These are phyloP conservation scores for Lithophane ornitopus DNA, from an alignment of 2,888 invertebrate genomes.

Conservation along the genomic window DNA sequence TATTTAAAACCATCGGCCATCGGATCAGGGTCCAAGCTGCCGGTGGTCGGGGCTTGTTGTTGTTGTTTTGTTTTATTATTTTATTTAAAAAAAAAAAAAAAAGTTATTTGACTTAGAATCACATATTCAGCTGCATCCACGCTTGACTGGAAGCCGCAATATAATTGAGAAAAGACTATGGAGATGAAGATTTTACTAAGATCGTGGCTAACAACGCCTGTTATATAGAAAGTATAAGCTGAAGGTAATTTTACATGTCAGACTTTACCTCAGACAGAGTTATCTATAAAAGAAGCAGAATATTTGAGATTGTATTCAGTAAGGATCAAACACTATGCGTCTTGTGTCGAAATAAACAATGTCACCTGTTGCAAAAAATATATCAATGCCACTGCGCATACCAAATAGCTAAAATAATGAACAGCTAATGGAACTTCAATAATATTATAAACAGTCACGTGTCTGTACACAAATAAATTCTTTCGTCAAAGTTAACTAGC, in stretches of 20 bases:
- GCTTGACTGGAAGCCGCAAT: background rate
- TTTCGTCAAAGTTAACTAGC: conserved; percentile 3
- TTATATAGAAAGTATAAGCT: background rate
- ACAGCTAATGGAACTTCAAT: conserved; percentile 33
- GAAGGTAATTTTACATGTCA: background rate
- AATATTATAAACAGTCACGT: conserved; percentile 28
- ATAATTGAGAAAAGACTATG: background rate
- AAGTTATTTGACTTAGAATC: background rate
- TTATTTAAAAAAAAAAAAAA: too few relatives aligned
- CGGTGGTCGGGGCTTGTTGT: too few relatives aligned
- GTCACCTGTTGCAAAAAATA: background rate
- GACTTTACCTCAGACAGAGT: background rate
- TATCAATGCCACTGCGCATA: conserved; percentile 11
- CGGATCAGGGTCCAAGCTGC: too few relatives aligned
- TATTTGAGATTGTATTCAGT: background rate
- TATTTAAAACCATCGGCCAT: too few relatives aligned
- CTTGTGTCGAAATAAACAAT: background rate
- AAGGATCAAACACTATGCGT: background rate
- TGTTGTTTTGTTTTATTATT: too few relatives aligned
- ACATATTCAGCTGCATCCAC: background rate
- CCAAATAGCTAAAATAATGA: background rate
- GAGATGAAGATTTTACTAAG: too few relatives aligned
- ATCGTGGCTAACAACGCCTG: background rate
- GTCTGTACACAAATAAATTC: conserved; percentile 31
- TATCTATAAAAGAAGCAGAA: background rate